Percentiles rank a stretch among this genome's conserved stretches.
These are phyloP conservation scores for Paraplagusia blochii DNA, from an alignment of 2,113 vertebrate species.

Conservation along the genomic window DNA sequence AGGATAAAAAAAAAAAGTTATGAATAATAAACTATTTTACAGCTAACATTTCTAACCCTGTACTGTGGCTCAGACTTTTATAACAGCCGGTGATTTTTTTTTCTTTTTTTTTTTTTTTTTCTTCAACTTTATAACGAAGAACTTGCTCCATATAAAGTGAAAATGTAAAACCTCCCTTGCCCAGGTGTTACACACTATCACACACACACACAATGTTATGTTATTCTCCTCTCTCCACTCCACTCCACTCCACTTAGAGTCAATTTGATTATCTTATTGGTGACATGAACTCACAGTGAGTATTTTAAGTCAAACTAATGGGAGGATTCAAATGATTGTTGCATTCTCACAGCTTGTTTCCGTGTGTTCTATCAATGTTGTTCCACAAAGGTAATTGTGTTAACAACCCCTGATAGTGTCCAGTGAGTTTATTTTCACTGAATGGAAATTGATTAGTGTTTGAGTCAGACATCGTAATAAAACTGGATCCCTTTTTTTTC, in stretches of 20 bases:
- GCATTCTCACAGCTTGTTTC: conserved; percentile 21
- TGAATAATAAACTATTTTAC: conserved; percentile 34
- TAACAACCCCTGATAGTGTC: conserved; percentile 2
- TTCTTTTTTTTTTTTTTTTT: conserved; percentile 11
- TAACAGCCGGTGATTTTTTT: not conserved
- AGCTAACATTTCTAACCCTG: conserved; percentile 20
- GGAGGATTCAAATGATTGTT: not conserved
- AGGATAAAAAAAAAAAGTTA: conserved; percentile 31
- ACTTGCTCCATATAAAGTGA: not conserved
- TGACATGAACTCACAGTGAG: conserved; percentile 32
- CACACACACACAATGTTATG: not conserved
- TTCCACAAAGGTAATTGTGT: conserved; percentile 12
- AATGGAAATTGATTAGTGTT: not conserved
- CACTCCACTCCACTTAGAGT: no score
- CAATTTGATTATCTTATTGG: not conserved
- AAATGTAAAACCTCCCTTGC: conserved; percentile 19
- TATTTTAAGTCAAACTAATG: conserved; percentile 32
- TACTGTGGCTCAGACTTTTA: conserved; percentile 5
- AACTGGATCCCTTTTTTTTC: not conserved
- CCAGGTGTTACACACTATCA: not conserved
- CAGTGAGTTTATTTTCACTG: conserved; percentile 1
- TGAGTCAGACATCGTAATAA: no score
- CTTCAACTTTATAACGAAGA: conserved; percentile 24
- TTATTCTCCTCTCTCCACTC: no score
- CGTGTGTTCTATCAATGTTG: conserved; percentile 47